Evolutionary conservation across 2,888 invertebrate species (phyloP), one percentile per base, ranked within the genome.

Genomic region (Ferrisia virgata): DNA sequence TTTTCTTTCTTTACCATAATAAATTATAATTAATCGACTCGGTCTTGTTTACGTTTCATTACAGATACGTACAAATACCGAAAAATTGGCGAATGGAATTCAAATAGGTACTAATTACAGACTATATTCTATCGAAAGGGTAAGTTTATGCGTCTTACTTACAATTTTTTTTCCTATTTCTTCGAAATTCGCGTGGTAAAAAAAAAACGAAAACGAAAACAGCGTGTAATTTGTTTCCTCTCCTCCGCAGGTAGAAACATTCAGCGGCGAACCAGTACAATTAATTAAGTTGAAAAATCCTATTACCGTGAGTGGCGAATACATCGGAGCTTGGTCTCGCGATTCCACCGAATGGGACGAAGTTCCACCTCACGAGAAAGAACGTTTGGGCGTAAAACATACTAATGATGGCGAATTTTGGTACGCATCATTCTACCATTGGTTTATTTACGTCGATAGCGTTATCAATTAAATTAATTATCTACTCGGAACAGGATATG

Each of bases 41-140:
- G n/a, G n/a, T n/a, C n/a, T n/a, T n/a, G n/a, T n/a, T n/a, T n/a
- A n/a, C n/a, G n/a, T n/a, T n/a, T n/a, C n/a, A n/a, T n/a, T 25
- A 53, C 90, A 92, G 89, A 90, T 91, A 85, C 90, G 91, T 87
- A 90, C 90, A 85, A 89, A 90, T 85, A 90, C 91, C 80, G 93
- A 94, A 87, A 92, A 93, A 87, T 88, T 94, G 85, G 90, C 92
- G 13, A 93, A 92, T 88, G 93, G 93, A 18, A 92, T 95, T 86
- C 92, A 94, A 88, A 90, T 93, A 86, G 95, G 94, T 87, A 92
- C 93, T 86, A 95, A 95, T 89, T 96, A 96, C 89, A 91, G 94
- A 87, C 90, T 95, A 69, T 92, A 93, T 87, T 92, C 92, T 31
- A 90, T 94, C 36, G 94, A 94, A 88, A 92, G 92, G 91, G 93